phyloP scores from a whole-genome alignment of 1,140 invertebrate genomes.

The Papilio polyxenes region DNA sequence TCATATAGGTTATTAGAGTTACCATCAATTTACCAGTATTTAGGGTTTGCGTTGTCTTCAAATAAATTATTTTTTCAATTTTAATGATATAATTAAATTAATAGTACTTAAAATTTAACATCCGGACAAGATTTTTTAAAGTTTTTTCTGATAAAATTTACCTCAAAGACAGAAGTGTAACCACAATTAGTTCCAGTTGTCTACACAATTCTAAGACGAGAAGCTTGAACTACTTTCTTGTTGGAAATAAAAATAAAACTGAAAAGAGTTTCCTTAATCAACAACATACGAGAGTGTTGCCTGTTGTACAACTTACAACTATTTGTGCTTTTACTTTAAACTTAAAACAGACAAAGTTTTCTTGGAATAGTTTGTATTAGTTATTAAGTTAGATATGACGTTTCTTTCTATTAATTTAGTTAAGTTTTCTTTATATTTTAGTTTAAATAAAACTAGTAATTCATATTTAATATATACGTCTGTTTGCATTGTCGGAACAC shows the following conservation, averaged over 20 bases:
- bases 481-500: too few species aligned
- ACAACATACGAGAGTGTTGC: background rate
- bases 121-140: background rate
- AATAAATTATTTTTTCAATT: too few species aligned
- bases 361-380: background rate
- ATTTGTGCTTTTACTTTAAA: slow-evolving; percentile 17
- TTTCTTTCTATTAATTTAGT: too few species aligned
- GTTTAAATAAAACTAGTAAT: too few species aligned
- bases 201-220: background rate
- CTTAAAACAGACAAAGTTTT: background rate
- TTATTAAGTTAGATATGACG: background rate
- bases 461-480: too few species aligned
- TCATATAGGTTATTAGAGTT: too few species aligned
- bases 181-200: slow-evolving; percentile 6
- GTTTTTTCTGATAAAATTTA: too few species aligned
- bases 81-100: too few species aligned
- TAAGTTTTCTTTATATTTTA: too few species aligned
- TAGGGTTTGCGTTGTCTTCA: too few species aligned
- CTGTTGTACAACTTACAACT: background rate
- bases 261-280: slow-evolving; percentile 6
- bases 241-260: background rate
- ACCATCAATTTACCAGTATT: too few species aligned
- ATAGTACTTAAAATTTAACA: too few species aligned
- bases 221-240: slow-evolving; percentile 5
- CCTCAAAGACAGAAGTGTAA: background rate